Conservation (phyloP, 2,888 invertebrate species). For the Drosophila monieri region DNA sequence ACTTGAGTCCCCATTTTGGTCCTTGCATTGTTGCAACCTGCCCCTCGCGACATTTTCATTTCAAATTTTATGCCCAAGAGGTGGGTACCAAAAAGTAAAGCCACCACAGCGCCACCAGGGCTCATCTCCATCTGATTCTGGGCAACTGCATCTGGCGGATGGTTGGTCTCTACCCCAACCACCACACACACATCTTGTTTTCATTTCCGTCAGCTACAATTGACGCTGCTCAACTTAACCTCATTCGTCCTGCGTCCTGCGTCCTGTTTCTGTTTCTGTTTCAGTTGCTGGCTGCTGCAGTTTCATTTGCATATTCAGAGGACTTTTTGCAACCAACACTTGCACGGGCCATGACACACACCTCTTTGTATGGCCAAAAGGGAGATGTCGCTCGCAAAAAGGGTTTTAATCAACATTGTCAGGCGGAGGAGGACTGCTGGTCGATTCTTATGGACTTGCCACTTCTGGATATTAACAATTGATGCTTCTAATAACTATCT, state of each 20-base stretch:
- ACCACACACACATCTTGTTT: conserved; percentile 69
- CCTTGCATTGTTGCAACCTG: conserved; percentile 66
- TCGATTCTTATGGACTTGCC: not conserved
- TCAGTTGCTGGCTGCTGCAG: conserved; percentile 55
- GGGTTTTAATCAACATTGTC: conserved; percentile 26
- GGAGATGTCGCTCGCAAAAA: conserved; percentile 4
- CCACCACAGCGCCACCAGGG: conserved; percentile 44
- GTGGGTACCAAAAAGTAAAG: conserved; percentile 63
- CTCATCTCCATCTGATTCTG: conserved; percentile 11
- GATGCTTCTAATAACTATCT: conserved; percentile 6
- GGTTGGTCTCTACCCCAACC: conserved; percentile 9
- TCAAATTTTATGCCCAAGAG: conserved; percentile 78
- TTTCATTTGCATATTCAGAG: conserved; percentile 74
- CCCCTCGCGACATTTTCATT: conserved; percentile 74
- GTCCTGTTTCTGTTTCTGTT: conserved; percentile 22
- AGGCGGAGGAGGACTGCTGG: conserved; percentile 1
- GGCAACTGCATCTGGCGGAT: not conserved
- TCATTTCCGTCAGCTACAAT: conserved; percentile 80
- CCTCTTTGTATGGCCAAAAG: conserved; percentile 33
- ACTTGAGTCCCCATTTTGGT: conserved; percentile 14
- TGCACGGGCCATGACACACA: conserved; percentile 69
- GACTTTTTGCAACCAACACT: conserved; percentile 54
- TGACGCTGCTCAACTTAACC: conserved; percentile 79
- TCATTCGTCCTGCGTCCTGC: conserved; percentile 68
- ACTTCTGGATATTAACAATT: not conserved